Evolutionary conservation across 2,113 vertebrate genomes (phyloP).

Genomic region (Chloropsis cyanopogon): DNA sequence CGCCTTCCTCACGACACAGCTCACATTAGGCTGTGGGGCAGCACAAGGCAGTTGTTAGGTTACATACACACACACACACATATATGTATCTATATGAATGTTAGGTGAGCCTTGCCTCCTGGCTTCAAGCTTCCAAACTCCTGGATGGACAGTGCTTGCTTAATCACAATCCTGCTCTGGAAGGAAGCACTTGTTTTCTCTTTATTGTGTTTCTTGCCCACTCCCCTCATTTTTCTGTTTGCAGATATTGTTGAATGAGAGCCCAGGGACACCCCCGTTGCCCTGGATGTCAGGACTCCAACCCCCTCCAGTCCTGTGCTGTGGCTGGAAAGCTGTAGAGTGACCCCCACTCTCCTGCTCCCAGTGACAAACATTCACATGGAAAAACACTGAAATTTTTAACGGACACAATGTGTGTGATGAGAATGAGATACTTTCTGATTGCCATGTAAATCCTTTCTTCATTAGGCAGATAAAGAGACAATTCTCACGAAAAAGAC

Average conservation of each 20-base stretch:
- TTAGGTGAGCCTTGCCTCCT: background rate
- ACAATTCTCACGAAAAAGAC: background rate
- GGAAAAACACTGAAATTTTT: background rate
- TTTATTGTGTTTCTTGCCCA: background rate
- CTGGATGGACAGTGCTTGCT: background rate
- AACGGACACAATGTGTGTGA: accelerated
- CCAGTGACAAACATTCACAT: background rate
- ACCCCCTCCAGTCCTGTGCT: background rate
- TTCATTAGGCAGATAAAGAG: background rate
- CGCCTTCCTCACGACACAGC: background rate
- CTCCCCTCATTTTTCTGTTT: background rate
- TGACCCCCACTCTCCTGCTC: background rate
- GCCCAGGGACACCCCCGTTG: accelerated
- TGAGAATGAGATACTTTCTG: background rate
- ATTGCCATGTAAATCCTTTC: background rate
- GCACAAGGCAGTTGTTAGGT: background rate
- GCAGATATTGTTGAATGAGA: background rate
- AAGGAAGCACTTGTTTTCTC: background rate
- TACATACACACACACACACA: background rate
- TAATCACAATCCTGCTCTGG: accelerated
- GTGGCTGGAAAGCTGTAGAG: background rate
- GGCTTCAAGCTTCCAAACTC: background rate
- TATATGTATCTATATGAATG: accelerated
- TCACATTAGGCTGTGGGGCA: background rate
- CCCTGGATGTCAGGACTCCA: background rate